Base-by-base conservation (phyloP, 2,888 invertebrate species). In the Zaprionus obscuricornis region DNA sequence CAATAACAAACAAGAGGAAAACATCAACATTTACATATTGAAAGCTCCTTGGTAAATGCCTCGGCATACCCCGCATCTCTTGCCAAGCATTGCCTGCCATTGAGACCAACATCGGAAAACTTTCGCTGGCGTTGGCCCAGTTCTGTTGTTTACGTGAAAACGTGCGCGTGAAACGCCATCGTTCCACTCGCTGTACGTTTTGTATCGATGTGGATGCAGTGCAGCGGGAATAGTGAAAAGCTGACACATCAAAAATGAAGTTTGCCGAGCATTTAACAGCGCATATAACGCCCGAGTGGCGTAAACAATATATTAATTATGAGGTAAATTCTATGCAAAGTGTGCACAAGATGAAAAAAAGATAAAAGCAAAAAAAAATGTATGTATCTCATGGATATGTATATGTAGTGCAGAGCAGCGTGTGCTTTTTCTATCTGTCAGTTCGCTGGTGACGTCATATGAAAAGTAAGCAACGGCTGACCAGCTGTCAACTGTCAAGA, bases 231-330 rank as follows among this genome's bases (percentile, higher is more conserved):
- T 40, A 43, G 43, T 55, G 42, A 50, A 29, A 39, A 20, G 45
- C 33, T 18, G 11, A 60, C 2, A 11, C 6, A 8, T n/a, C 22
- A 17, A 59, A 37, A 5, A 97, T 97, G 97, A 97, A 97, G 92
- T 97, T 97, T 89, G 95, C 96, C 7, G 96, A 97, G 90, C 96
- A 97, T 91, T 91, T 97, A 65, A 92, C 94, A 27, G 96, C 96
- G 27, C 97, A 97, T 87, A 95, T 97, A 71, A 97, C 97, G 51
- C 97, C 97, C 57, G 97, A 97, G 92, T 97, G 97, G 97, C 92
- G 96, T 73, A 97, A 96, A 89, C 97, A 97, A 88, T 97, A 93
- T 70, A 94, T 94, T 84, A 93, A 92, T 88, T 94, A 94, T 91
- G 94, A 94, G 92, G 94, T 94, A 86, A 70, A 64, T 7, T 4